phyloP scores from a whole-genome alignment of 2,888 invertebrate species.

The Scelioninae gen. 1 region DNA sequence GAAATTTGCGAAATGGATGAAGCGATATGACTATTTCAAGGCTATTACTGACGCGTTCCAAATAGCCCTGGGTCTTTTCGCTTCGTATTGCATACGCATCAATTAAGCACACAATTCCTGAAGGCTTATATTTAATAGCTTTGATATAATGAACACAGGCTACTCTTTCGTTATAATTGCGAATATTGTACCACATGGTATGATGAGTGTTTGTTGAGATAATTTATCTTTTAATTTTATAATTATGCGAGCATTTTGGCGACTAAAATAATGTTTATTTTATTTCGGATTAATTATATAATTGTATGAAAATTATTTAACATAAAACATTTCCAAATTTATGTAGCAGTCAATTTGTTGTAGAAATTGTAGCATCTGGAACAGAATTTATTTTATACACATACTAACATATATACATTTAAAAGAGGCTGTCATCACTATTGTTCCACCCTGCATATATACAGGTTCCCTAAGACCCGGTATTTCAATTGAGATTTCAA shows the following conservation, averaged over 20 bases:
- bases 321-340: too few relatives aligned
- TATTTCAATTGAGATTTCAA: constrained; percentile 71
- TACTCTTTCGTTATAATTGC: constrained; percentile 58
- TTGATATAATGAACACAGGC: constrained; percentile 37
- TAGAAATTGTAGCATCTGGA: too few relatives aligned
- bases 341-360: too few relatives aligned
- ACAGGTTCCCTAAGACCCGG: constrained; percentile 63
- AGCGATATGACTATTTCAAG: constrained; percentile 31
- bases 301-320: too few relatives aligned
- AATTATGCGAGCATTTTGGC: constrained; percentile 77
- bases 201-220: constrained; percentile 69
- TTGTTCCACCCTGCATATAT: constrained; percentile 64
- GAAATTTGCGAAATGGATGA: constrained; percentile 14
- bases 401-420: constrained; percentile 23
- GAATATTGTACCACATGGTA: constrained; percentile 30
- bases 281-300: constrained; percentile 80
- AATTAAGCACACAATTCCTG: constrained; percentile 78
- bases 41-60: constrained; percentile 44
- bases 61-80: constrained; percentile 65
- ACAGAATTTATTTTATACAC: too few relatives aligned
- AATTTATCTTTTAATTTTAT: constrained; percentile 82
- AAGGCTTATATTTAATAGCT: constrained; percentile 64
- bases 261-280: constrained; percentile 77
- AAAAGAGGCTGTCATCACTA: constrained; percentile 58
- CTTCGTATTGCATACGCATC: constrained; percentile 56